Evolutionary conservation across 2,888 invertebrate species (phyloP), one percentile per base, ranked within the genome.

Genomic region (Drosophila engyochracea): DNA sequence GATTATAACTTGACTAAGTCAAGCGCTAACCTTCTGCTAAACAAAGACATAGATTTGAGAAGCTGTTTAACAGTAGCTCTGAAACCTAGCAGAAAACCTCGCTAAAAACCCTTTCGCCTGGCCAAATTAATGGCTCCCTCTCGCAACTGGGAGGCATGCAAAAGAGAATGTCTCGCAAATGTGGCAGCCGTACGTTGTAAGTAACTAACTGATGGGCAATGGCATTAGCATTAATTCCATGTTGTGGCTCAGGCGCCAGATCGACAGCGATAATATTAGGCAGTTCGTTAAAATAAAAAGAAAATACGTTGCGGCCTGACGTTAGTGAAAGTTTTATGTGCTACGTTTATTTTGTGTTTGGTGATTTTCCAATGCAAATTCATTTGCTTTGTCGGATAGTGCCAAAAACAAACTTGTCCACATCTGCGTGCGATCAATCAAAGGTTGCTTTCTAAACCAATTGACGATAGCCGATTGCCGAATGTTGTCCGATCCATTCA

Each of bases 361-460:
- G 67, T 73, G 61, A 49, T 60, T 60, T 69, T 57, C 68, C 81
- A 82, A 87, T 85, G 85, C 89, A 85, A 85, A 85, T 85, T 85
- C 62, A 70, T 76, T 82, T 80, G 62, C 66, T 75, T 57, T 61
- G 55, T 49, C 35, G 47, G 47, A 51, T 30, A 69, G 63, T 75
- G 79, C 65, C 82, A 78, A 79, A 81, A 52, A 41, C 33, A n/a
- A 33, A 44, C 53, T 49, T 71, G 54, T 60, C 31, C 53, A 52
- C 58, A 68, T 54, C 64, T 68, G 73, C 55, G 61, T 73, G 72
- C 74, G 83, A 85, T 88, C 83, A 89, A 88, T 83, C 89, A 81
- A 70, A 66, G 35, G 41, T 33, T 74, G 88, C 90, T 90, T 90
- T 85, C 85, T 85, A 88, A 89, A 76, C 52, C 62, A 63, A 66